A percentile compares a stretch with the other conserved stretches of the same genome.
These are phyloP conservation scores for Onychostoma macrolepis DNA, from an alignment of 2,113 vertebrate species.

Conservation along the genomic window DNA sequence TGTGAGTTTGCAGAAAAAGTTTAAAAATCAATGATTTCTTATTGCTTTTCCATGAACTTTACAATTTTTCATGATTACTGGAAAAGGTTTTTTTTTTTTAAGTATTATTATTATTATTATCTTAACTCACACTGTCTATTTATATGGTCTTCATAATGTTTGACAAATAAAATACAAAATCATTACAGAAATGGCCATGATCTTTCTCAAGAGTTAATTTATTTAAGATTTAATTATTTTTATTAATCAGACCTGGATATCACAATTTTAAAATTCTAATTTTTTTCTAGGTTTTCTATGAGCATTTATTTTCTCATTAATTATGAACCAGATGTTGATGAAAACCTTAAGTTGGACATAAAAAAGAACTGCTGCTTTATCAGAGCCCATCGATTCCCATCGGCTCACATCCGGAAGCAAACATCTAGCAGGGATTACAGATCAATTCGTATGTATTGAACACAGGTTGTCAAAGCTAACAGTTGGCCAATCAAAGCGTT, in stretches of 20 bases:
- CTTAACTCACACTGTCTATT: not conserved
- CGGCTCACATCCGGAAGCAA: not conserved
- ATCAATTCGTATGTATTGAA: slow-evolving; percentile 48
- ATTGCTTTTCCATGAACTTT: not conserved
- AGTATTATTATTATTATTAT: not conserved
- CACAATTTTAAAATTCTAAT: not conserved
- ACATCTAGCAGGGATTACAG: slow-evolving; percentile 15
- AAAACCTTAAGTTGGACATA: not conserved
- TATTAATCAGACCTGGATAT: no score
- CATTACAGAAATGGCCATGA: not conserved
- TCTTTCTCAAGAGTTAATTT: not conserved
- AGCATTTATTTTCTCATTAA: not conserved
- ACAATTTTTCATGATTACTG: not conserved
- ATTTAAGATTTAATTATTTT: not conserved
- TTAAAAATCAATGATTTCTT: not conserved
- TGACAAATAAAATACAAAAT: not conserved
- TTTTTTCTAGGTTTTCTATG: not conserved
- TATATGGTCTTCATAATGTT: not conserved
- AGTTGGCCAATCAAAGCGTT: slow-evolving; percentile 49
- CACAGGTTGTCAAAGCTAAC: slow-evolving; percentile 48
- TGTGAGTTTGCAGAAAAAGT: not conserved
- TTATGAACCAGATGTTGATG: not conserved
- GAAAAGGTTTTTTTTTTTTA: not conserved
- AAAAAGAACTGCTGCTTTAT: not conserved
- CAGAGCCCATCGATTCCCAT: not conserved